A percentile compares a stretch with the other conserved stretches of the same genome.
Conservation (phyloP, 2,888 invertebrate species). For the Vannuccia rotundouncinata region DNA sequence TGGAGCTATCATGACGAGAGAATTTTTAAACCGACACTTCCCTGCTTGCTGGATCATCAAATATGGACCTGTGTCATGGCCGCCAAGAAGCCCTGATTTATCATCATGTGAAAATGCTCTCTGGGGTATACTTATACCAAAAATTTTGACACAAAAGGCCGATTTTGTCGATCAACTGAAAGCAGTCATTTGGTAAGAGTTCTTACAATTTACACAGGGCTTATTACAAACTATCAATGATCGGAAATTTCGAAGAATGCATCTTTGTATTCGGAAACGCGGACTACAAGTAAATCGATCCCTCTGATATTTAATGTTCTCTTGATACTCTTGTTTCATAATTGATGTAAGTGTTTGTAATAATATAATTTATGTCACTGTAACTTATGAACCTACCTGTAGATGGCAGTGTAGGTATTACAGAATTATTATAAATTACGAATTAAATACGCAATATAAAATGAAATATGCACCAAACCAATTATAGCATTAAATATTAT, state of each 20-base stretch:
- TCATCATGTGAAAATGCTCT: constrained; percentile 22
- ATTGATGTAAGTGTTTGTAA: constrained; percentile 23
- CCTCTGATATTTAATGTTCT: constrained; percentile 25
- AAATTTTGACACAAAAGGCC: not conserved
- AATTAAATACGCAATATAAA: too few relatives aligned
- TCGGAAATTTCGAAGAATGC: constrained; percentile 24
- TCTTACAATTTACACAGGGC: too few relatives aligned
- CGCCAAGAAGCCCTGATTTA: constrained; percentile 13
- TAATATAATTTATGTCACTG: constrained; percentile 11
- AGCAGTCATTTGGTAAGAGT: too few relatives aligned
- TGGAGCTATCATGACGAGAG: constrained; percentile 7
- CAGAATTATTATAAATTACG: too few relatives aligned
- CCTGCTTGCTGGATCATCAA: not conserved
- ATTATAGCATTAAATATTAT: too few relatives aligned
- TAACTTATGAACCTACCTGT: constrained; percentile 22
- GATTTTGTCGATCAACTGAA: too few relatives aligned
- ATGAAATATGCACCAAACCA: too few relatives aligned
- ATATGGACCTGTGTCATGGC: not conserved
- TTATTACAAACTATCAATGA: constrained; percentile 14
- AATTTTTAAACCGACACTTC: constrained; percentile 14
- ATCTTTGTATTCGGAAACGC: constrained; percentile 9
- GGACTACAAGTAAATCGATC: constrained; percentile 25
- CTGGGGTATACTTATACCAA: not conserved
- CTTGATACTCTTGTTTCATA: constrained; percentile 13
- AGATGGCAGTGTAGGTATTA: too few relatives aligned